Conservation (phyloP, 2,113 vertebrate genomes). For the Hymenochirus boettgeri region DNA sequence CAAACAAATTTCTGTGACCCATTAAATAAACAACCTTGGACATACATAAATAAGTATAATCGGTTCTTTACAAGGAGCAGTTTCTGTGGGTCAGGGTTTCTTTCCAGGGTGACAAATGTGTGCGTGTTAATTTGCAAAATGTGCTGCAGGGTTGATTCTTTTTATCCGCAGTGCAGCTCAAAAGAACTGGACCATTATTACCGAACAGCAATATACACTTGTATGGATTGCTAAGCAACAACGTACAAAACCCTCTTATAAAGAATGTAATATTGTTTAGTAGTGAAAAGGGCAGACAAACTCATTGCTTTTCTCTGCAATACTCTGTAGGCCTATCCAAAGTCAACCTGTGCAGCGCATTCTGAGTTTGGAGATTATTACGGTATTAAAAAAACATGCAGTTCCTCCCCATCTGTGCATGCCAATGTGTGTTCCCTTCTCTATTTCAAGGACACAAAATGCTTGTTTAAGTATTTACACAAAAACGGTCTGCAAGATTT, state of each 20-base stretch:
- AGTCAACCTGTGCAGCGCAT: not conserved
- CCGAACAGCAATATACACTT: not conserved
- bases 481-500: conserved; percentile 49
- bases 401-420: too few species aligned
- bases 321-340: not conserved
- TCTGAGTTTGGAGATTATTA: too few species aligned
- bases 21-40: too few species aligned
- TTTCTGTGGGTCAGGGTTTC: too few species aligned
- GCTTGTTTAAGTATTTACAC: conserved; percentile 46
- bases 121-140: too few species aligned
- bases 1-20: too few species aligned
- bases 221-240: conserved; percentile 29
- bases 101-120: too few species aligned
- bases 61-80: too few species aligned
- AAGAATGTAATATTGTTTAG: conserved; percentile 2
- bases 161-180: too few species aligned
- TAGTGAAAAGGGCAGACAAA: not conserved
- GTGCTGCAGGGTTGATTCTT: too few species aligned
- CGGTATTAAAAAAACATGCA: too few species aligned
- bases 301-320: not conserved
- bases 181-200: not conserved
- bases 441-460: conserved; percentile 5
- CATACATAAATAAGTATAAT: too few species aligned
- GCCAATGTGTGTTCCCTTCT: not conserved
- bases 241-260: not conserved